Base-by-base conservation (phyloP, 2,888 invertebrate genomes). In the Tromatobia lineatoria region DNA sequence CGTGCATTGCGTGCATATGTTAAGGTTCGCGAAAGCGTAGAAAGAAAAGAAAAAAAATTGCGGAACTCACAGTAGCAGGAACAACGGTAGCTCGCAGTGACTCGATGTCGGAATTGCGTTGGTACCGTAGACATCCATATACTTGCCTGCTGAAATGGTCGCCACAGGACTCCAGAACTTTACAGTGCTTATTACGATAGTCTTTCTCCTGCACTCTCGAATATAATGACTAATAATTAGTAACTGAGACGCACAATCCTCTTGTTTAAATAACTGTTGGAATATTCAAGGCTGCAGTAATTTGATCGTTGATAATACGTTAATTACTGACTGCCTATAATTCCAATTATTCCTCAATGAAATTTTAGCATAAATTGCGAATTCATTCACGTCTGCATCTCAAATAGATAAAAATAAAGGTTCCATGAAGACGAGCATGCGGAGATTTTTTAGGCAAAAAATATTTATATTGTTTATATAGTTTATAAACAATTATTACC, bases 1-100 rank as follows among this genome's bases (percentile, higher is more conserved):
- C 64, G 64, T 64, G 64, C 64, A 64, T 64, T 18, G 38, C 10
- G 64, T 47, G 38, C 79, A 54, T 78, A 29, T 75, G 52, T 54
- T 25, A 38, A 76, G 71, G 71, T 73, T 83, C 83, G 77, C 73
- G 83, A 83, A 80, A 83, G 83, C 83, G 83, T 80, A 29, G 45
- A 73, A 80, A 77, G 71, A 76, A 77, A 77, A 45, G n/a, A n/a
- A 18, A 11, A 10, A 71, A 50, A 47, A 77, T 69, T 71, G 70
- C 83, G 83, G 83, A 83, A 83, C 83, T 25, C 38, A 52, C 47
- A 34, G 66, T 47, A 29, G 29, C n/a, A 11, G 18, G 38, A 34
- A 52, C 52, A 70, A 64, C 66, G 29, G 42, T 64, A 38, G 54
- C 38, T 64, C 67, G 20, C 67, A 57, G 38, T 67, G 47, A 52